phyloP scores from a whole-genome alignment of 2,113 vertebrate genomes.

The Pitta sordida region DNA sequence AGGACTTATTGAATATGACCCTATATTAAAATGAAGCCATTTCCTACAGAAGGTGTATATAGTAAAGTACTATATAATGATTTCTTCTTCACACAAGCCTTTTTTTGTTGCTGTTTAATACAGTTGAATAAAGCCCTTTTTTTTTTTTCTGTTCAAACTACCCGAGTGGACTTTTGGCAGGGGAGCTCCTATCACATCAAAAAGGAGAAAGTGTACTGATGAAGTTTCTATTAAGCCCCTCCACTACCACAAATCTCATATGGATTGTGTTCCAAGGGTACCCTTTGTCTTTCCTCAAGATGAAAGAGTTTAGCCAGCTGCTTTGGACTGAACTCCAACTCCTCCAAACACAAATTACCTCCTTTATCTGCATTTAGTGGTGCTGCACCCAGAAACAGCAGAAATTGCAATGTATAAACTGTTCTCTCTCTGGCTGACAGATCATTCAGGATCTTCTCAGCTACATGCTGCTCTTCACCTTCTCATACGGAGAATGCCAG shows the following conservation, averaged over 20 bases:
- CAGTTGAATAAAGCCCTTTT: neutral
- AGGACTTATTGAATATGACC: neutral
- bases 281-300: neutral
- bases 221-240: neutral
- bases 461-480: neutral
- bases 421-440: neutral
- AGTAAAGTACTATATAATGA: neutral
- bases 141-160: neutral
- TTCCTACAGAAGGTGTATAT: neutral
- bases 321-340: neutral
- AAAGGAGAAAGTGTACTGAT: neutral
- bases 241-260: neutral
- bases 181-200: neutral
- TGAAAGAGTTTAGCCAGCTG: neutral
- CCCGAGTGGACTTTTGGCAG: neutral
- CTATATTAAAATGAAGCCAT: neutral
- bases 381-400: neutral
- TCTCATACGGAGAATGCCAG: neutral
- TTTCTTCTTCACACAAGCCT: rapidly evolving
- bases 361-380: neutral
- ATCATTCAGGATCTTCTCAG: neutral
- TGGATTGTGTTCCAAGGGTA: neutral
- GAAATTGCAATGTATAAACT: neutral
- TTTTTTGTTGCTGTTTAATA: neutral
- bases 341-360: neutral